Conservation (phyloP, 2,797 vertebrate genomes). For the Poecilia velifera region DNA sequence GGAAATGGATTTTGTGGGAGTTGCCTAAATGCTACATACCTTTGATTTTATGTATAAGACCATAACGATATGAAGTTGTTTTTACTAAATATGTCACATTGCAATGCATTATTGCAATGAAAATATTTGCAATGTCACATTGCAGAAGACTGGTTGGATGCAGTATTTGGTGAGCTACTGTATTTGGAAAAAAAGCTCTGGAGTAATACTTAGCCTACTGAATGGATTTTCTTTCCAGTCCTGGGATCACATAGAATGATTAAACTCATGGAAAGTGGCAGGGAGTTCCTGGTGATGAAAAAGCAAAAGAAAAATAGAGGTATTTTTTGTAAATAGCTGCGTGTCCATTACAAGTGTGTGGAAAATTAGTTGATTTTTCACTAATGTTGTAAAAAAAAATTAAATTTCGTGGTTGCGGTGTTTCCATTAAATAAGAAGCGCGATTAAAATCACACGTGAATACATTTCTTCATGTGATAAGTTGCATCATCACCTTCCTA, state of each 20-base stretch:
- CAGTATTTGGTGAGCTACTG: not conserved
- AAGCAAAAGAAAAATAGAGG: not conserved
- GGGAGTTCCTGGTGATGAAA: not conserved
- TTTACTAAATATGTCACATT: not conserved
- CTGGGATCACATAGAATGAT: not conserved
- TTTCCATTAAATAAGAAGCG: too few relatives aligned
- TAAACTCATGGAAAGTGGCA: not conserved
- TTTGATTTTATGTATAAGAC: not conserved
- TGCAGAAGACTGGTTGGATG: too few relatives aligned
- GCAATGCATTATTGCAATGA: too few relatives aligned
- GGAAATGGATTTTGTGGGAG: slow-evolving; percentile 33
- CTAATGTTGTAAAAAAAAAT: too few relatives aligned
- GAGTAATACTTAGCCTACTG: not conserved
- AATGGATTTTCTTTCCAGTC: not conserved
- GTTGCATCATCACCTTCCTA: too few relatives aligned
- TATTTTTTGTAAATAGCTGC: not conserved
- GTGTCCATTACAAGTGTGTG: too few relatives aligned
- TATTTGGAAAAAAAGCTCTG: not conserved
- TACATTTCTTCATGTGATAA: too few relatives aligned
- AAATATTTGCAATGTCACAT: too few relatives aligned
- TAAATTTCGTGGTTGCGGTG: too few relatives aligned
- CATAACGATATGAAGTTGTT: not conserved
- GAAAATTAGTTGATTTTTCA: too few relatives aligned
- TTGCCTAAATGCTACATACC: slow-evolving; percentile 34
- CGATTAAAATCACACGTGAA: too few relatives aligned